Conservation (phyloP, 1,140 invertebrate species). For the Saccostrea glomerata region DNA sequence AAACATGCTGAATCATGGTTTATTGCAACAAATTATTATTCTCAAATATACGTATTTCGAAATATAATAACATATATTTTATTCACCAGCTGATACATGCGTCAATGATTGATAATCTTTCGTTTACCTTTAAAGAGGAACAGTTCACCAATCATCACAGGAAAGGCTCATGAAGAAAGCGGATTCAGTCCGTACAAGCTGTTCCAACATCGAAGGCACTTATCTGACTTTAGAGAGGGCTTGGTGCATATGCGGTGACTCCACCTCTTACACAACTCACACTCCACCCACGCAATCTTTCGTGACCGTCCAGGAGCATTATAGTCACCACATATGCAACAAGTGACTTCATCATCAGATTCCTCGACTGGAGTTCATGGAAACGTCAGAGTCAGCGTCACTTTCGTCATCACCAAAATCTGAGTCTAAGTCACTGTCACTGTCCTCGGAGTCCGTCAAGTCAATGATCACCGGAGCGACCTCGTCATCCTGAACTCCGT, state of each 20-base stretch:
- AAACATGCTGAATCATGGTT: too few relatives aligned
- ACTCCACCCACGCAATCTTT: background rate
- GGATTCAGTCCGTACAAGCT: background rate
- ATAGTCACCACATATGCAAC: conserved; percentile 5
- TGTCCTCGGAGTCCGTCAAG: background rate
- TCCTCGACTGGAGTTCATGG: background rate
- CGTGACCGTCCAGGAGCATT: background rate
- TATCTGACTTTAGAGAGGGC: background rate
- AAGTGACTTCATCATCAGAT: conserved; percentile 8
- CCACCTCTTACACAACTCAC: conserved; percentile 12
- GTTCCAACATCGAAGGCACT: background rate
- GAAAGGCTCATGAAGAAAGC: background rate
- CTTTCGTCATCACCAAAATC: background rate
- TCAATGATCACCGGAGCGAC: background rate
- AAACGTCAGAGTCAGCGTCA: conserved; percentile 11
- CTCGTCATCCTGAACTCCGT: conserved; percentile 2
- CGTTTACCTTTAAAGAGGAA: conserved; percentile 1
- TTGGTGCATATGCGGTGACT: background rate
- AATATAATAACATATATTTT: too few relatives aligned
- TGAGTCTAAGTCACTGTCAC: conserved; percentile 19
- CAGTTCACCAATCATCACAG: background rate
- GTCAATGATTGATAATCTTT: background rate
- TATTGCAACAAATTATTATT: too few relatives aligned
- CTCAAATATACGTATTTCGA: too few relatives aligned
- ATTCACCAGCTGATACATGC: too few relatives aligned